Base-by-base conservation (phyloP, 2,113 vertebrate genomes). In the Megaptera novaeangliae region DNA sequence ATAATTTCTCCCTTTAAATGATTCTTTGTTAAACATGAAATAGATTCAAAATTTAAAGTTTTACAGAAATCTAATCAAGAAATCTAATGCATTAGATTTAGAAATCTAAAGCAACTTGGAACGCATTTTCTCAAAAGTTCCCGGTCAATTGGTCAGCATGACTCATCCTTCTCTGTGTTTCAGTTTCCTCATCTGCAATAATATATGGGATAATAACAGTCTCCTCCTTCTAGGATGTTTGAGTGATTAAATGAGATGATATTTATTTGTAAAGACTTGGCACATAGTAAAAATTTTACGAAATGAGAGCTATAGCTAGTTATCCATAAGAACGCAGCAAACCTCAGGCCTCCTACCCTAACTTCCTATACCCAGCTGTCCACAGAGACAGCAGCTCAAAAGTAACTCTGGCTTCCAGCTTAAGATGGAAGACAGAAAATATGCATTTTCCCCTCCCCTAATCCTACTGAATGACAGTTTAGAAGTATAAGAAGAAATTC, bases 21-120 rank as follows among this genome's bases (percentile, higher is more conserved):
- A 86, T n/a, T 87, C 31, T 95, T 71, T 57, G 74, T 89, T 96
- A 96, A 95, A 93, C 23, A 31, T n/a, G 6, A 94, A 69, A 80
- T 36, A n/a, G 5, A 91, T 88, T 88, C 5, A 27, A 92, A 85
- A 39, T 63, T 61, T 21, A 78, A 68, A 74, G 15, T 72, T 90
- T 88, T 39, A 71, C 44, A 78, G 85, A 94, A 85, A 72, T 71
- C 21, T 17, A 68, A 93, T 82, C 46, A 81, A 66, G 52, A 91
- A 80, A 52, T 52, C 52, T 52, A 52, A 52, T 52, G 52, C 52
- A 52, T 52, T 52, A 52, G 15, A 52, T 52, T 52, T 52, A 52
- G 5, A 52, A 52, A 52, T 52, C 52, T 52, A 52, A 52, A 52
- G 52, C 52, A 17, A 90, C 34, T 13, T 75, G 29, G 59, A 4